Base-by-base conservation (phyloP, 2,113 vertebrate genomes). In the Sapajus apella region DNA sequence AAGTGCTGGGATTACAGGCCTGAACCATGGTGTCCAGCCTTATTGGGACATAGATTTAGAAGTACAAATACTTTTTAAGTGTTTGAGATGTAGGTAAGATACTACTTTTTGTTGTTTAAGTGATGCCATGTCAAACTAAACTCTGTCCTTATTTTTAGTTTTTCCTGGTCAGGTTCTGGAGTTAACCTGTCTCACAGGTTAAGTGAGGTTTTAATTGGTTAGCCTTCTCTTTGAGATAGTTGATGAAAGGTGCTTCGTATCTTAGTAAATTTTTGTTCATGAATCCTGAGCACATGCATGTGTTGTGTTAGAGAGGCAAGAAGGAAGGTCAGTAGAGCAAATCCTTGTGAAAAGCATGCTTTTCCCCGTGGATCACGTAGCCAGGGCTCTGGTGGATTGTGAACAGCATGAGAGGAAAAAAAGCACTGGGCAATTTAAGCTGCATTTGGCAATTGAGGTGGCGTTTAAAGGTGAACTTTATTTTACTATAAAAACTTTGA, bases 401-500 rank as follows among this genome's bases (percentile, higher is more conserved):
- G 91, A 96, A 52, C 55, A 68, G 61, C 18, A 7, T 40, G 37
- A 76, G 30, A 81, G 56, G 68, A 64, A 40, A 68, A 85, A 75
- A 32, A 75, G 32, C 30, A 20, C 18, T 35, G 66, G 77, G 18
- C 56, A 45, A 0, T 91, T 37, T 73, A 81, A 84, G 18, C 52
- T 43, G 0, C 47, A 40, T 8, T 35, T 88, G 66, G 45, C 92
- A 89, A 0, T 43, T 73, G 18, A 37, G 47, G 4, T 70, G 40
- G 37, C 85, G 50, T 81, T 92, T 84, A 68, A 89, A 64, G 87
- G 61, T 84, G 25, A 76, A 81, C 72, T 95, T 72, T n/a, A 23
- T 89, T 95, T 85, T 27, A 72, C n/a, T 61, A 56, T 81, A 40
- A 50, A 94, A 89, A 45, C 37, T 87, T 84, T 56, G 87, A 43